A percentile compares a stretch with the other conserved stretches of the same genome.
Conservation (phyloP, 2,888 invertebrate species). For the Dorcus parallelipipedus region DNA sequence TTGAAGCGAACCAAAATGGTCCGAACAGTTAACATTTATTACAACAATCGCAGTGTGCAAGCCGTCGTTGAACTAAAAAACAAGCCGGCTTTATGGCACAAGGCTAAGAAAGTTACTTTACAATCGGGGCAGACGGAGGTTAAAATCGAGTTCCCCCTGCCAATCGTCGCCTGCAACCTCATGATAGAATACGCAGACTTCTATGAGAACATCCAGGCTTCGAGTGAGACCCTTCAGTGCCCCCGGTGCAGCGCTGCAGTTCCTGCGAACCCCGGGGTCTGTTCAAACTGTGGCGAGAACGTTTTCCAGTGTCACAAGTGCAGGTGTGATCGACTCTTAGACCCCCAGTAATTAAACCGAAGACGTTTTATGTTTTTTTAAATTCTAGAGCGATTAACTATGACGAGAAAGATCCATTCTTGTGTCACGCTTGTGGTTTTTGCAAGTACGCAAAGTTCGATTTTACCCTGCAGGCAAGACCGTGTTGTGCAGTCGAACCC, state of each 20-base stretch:
- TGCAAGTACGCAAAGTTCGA: conserved; percentile 99
- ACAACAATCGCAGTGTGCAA: conserved; percentile 93
- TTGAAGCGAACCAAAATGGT: conserved; percentile 97
- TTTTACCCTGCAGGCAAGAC: conserved; percentile 84
- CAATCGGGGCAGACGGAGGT: conserved; percentile 92
- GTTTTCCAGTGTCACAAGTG: conserved; percentile 99
- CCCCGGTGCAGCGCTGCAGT: conserved; percentile 96
- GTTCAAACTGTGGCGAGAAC: conserved; percentile 96
- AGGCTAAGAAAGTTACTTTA: conserved; percentile 87
- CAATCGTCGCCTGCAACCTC: conserved; percentile 95
- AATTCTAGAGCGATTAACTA: conserved; percentile 88
- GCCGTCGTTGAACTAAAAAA: conserved; percentile 97
- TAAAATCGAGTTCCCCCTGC: conserved; percentile 94
- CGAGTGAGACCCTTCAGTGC: conserved; percentile 91
- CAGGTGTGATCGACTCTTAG: conserved; percentile 53
- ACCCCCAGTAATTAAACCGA: background rate
- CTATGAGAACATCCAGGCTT: conserved; percentile 91
- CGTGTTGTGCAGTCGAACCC: conserved; percentile 95
- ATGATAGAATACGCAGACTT: conserved; percentile 99
- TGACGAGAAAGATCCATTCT: conserved; percentile 97
- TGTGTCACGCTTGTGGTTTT: conserved; percentile 98
- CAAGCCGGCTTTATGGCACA: conserved; percentile 94
- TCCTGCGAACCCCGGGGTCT: conserved; percentile 95
- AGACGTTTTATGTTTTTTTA: background rate
- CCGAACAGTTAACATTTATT: conserved; percentile 91